Conservation (phyloP, 2,113 vertebrate genomes). For the Myotis brandtii region DNA sequence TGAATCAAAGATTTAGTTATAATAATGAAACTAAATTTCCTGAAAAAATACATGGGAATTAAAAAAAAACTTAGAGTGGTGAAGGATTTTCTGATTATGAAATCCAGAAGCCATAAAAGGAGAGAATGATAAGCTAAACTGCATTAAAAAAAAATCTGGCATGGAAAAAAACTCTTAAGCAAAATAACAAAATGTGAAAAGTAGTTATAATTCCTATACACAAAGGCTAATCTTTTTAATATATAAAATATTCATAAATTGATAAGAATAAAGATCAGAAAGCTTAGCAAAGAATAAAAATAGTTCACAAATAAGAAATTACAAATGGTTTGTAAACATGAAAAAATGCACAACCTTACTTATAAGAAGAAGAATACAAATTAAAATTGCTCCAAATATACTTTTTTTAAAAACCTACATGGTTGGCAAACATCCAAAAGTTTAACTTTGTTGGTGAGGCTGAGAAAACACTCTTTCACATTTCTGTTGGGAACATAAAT, state of each 20-base stretch:
- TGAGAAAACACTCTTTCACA: background rate
- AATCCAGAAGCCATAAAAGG: conserved; percentile 5
- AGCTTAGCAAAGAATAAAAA: background rate
- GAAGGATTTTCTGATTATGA: conserved; percentile 13
- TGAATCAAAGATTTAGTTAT: conserved; percentile 39
- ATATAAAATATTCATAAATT: background rate
- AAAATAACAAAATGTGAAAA: conserved; percentile 55
- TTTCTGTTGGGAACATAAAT: conserved; percentile 28
- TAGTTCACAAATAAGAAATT: conserved; percentile 25
- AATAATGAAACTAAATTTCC: conserved; percentile 15
- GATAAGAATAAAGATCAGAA: conserved; percentile 39
- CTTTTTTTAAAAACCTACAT: background rate
- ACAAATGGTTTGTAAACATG: background rate
- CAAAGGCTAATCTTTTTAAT: background rate
- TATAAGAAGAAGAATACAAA: background rate
- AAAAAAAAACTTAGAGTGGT: background rate
- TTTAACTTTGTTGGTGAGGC: conserved; percentile 32
- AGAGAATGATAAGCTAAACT: background rate
- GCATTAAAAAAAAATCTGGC: background rate
- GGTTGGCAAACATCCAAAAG: background rate
- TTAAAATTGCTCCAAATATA: background rate
- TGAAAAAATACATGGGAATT: background rate
- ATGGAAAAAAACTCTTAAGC: background rate
- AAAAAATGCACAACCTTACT: background rate
- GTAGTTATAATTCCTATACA: background rate